A percentile compares a stretch with the other conserved stretches of the same genome.
phyloP scores from a whole-genome alignment of 2,888 invertebrate species.

The Patella depressa region DNA sequence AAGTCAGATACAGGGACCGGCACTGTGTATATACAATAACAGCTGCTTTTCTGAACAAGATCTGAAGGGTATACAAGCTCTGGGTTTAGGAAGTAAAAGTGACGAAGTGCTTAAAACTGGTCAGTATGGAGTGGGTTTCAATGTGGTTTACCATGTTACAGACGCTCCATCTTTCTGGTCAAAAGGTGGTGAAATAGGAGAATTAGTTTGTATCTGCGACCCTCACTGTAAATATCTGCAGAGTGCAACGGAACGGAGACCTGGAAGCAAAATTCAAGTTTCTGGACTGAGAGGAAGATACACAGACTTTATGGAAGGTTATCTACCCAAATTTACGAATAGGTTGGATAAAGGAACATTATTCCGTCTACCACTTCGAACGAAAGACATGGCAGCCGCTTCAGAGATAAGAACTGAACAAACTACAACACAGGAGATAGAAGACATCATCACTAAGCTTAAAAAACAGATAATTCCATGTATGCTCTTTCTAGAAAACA shows the following conservation, averaged over 20 bases:
- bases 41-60: constrained; percentile 46
- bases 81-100: constrained; percentile 54
- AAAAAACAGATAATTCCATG: constrained; percentile 36
- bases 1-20: constrained; percentile 51
- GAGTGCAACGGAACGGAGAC: constrained; percentile 31
- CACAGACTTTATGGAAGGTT: constrained; percentile 24
- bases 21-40: constrained; percentile 57
- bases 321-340: constrained; percentile 10
- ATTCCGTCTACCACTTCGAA: constrained; percentile 56
- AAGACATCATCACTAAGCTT: constrained; percentile 15
- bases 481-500: constrained; percentile 60
- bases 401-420: constrained; percentile 41
- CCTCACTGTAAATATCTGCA: constrained; percentile 59
- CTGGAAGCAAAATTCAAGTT: constrained; percentile 34
- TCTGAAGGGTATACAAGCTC: constrained; percentile 49
- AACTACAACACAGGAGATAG: constrained; percentile 11
- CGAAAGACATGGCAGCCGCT: constrained; percentile 41
- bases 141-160: constrained; percentile 59
- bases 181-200: constrained; percentile 41
- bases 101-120: constrained; percentile 54
- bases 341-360: constrained; percentile 38
- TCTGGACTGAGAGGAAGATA: neutral
- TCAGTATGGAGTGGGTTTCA: constrained; percentile 60
- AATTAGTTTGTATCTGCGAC: constrained; percentile 63
- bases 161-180: constrained; percentile 58